These are phyloP conservation scores for Tenthredo distinguenda DNA, from an alignment of 2,888 invertebrate species.

Conservation along the genomic window DNA sequence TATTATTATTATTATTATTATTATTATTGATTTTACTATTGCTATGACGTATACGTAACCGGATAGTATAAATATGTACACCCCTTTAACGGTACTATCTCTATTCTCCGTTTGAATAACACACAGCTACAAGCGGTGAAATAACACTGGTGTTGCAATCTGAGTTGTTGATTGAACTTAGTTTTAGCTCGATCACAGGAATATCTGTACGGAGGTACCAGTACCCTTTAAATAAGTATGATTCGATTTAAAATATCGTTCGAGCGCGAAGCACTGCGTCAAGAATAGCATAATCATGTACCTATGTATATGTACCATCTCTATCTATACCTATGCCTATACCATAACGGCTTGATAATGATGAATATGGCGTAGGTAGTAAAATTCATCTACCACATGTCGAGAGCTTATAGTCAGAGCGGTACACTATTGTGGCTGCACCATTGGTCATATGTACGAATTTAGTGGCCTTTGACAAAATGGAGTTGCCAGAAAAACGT, in stretches of 20 bases:
- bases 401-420: not conserved
- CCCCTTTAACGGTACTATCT: not conserved
- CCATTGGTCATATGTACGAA: not conserved
- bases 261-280: not conserved
- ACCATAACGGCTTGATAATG: not conserved
- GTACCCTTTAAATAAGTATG: not conserved
- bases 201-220: not conserved
- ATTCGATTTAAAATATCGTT: not conserved
- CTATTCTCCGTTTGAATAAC: not conserved
- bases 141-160: not conserved
- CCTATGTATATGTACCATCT: not conserved
- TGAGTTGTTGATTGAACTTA: not conserved
- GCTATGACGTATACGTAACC: not conserved
- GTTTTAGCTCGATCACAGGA: not conserved
- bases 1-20: not conserved
- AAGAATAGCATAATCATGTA: not conserved
- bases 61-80: not conserved
- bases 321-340: not conserved
- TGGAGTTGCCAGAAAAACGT: not conserved
- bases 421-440: not conserved
- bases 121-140: not conserved
- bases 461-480: not conserved
- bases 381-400: not conserved
- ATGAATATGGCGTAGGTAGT: not conserved
- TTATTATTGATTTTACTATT: not conserved